Evolutionary conservation across 2,797 vertebrate genomes (phyloP).

Genomic region (Gallinago stenura): DNA sequence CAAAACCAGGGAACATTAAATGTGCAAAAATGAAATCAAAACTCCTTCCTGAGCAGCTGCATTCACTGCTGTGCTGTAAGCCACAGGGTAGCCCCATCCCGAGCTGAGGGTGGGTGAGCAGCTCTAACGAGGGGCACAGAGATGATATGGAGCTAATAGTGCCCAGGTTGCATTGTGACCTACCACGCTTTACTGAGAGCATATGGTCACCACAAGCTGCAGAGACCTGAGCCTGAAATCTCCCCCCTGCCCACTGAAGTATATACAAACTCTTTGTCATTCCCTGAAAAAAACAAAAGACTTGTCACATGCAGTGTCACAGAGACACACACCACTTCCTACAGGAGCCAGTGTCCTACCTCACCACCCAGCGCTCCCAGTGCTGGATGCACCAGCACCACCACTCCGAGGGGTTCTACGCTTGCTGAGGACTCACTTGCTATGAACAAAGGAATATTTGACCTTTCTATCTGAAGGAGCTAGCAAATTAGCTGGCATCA

Average conservation of each 20-base stretch:
- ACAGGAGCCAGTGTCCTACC: background rate
- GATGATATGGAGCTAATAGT: fast-evolving
- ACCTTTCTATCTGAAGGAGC: background rate
- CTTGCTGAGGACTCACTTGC: background rate
- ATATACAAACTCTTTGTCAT: background rate
- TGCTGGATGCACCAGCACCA: fast-evolving
- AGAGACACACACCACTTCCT: background rate
- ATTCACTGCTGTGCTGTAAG: background rate
- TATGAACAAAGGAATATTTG: background rate
- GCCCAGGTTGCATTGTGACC: background rate
- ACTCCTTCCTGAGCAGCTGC: background rate
- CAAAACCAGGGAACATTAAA: background rate
- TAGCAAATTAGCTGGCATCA: background rate
- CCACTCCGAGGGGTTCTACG: background rate
- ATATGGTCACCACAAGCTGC: background rate
- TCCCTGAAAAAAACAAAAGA: background rate
- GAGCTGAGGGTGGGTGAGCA: background rate
- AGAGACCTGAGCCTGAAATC: conserved; percentile 13
- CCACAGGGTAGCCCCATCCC: background rate
- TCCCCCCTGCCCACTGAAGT: background rate
- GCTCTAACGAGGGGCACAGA: background rate
- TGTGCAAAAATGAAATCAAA: background rate
- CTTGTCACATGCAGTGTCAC: background rate
- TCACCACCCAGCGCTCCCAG: fast-evolving
- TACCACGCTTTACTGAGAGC: background rate